Percentiles rank a stretch among this genome's conserved stretches.
Conservation (phyloP, 2,113 vertebrate genomes). For the Eretmodus cyanostictus region DNA sequence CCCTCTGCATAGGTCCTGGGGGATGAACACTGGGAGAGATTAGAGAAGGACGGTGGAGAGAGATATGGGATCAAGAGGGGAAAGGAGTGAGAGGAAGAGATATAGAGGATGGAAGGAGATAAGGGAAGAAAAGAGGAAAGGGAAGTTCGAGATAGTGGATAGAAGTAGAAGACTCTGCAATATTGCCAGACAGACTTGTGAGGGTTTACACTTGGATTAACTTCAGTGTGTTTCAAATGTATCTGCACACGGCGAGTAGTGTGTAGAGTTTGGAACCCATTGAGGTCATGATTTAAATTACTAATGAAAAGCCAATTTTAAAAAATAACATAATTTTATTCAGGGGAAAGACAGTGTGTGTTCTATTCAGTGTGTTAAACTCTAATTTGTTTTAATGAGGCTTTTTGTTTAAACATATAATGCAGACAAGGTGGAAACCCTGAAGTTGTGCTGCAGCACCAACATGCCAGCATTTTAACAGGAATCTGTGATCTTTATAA, state of each 20-base stretch:
- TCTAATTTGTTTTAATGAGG: background rate
- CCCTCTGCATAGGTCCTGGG: slow-evolving; percentile 29
- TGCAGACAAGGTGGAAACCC: background rate
- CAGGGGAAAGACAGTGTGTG: background rate
- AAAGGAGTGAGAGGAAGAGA: slow-evolving; percentile 3
- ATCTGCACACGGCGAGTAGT: background rate
- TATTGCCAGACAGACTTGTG: background rate
- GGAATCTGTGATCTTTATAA: background rate
- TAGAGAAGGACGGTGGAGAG: slow-evolving; percentile 23
- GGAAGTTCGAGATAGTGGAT: background rate
- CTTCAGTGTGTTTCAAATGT: background rate
- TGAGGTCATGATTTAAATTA: background rate
- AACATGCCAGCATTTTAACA: background rate
- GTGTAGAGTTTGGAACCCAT: background rate
- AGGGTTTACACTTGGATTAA: background rate
- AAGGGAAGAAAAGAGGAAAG: background rate
- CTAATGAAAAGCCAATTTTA: background rate
- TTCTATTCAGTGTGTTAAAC: background rate
- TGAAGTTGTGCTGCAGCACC: background rate
- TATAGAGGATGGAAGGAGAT: slow-evolving; percentile 5
- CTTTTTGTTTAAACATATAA: background rate
- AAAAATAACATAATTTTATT: background rate
- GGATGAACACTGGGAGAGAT: slow-evolving; percentile 44
- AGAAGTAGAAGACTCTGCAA: background rate
- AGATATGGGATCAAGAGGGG: slow-evolving; percentile 42